Percentiles rank a stretch among this genome's conserved stretches.
Evolutionary conservation across 2,797 vertebrate genomes (phyloP).

Genomic region (Cottoperca gobio): DNA sequence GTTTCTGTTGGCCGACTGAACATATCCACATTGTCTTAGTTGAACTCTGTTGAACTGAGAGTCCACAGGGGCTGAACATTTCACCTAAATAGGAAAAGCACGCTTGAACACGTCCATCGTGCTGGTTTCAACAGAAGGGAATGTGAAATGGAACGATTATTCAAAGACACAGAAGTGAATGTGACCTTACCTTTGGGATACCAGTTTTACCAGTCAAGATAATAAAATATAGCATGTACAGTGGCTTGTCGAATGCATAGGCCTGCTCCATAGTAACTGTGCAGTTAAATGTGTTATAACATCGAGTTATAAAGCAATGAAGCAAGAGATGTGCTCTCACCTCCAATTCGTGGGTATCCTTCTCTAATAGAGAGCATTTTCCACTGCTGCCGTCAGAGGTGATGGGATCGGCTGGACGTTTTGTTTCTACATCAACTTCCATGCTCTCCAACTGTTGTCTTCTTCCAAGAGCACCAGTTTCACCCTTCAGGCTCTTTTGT

Average conservation of each 20-base stretch:
- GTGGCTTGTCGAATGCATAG: too few species aligned
- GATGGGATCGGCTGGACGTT: neutral
- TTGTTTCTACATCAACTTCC: neutral
- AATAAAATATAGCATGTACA: neutral
- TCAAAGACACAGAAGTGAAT: neutral
- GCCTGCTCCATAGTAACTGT: too few species aligned
- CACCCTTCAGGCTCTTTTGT: neutral
- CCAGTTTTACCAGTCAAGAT: neutral
- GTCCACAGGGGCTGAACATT: too few species aligned
- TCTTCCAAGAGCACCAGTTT: neutral
- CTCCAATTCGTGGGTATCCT: conserved; percentile 11
- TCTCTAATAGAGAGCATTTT: neutral
- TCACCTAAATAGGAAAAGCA: too few species aligned
- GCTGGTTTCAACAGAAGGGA: too few species aligned
- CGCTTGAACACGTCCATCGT: too few species aligned
- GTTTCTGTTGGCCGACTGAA: neutral
- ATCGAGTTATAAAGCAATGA: too few species aligned
- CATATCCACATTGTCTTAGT: neutral
- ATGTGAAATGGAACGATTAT: too few species aligned
- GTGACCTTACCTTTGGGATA: neutral
- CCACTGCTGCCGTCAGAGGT: neutral
- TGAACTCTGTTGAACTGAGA: neutral
- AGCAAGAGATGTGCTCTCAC: conserved; percentile 29
- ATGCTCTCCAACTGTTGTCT: conserved; percentile 6
- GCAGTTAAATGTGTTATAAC: too few species aligned